Evolutionary conservation across 2,113 vertebrate genomes (phyloP).

Genomic region (Carollia perspicillata): DNA sequence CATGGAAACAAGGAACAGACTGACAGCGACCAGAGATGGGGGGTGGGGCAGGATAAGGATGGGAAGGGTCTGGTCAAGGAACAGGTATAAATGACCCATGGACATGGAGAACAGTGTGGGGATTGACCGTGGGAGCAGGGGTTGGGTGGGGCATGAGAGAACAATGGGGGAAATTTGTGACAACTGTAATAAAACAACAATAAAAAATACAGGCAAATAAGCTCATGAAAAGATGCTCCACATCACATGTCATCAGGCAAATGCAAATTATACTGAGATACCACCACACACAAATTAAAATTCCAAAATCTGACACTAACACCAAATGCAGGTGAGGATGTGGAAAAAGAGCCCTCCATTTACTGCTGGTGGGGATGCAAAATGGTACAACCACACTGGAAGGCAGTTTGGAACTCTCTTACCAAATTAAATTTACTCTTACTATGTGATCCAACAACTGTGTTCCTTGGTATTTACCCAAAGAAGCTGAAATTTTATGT

Average conservation of each 20-base stretch:
- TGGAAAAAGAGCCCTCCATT: not conserved
- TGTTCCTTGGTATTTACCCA: not conserved
- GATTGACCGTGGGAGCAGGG: no score
- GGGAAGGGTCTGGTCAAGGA: no score
- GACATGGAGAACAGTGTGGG: no score
- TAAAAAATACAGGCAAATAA: not conserved
- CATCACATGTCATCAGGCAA: not conserved
- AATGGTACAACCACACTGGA: not conserved
- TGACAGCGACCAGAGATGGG: no score
- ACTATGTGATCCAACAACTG: not conserved
- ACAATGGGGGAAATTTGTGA: no score
- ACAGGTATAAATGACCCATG: no score
- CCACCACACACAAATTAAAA: not conserved
- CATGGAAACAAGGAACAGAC: no score
- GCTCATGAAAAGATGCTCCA: not conserved
- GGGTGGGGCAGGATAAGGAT: no score
- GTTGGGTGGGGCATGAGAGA: no score
- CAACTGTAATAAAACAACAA: no score
- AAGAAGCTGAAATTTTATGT: not conserved
- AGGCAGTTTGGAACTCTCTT: not conserved
- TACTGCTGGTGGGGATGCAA: not conserved
- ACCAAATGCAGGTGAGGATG: not conserved
- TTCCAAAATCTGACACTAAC: not conserved
- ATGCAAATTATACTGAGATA: not conserved
- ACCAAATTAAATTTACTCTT: not conserved